Conservation (phyloP, 1,140 invertebrate genomes). For the Drosophila tropicalis region DNA sequence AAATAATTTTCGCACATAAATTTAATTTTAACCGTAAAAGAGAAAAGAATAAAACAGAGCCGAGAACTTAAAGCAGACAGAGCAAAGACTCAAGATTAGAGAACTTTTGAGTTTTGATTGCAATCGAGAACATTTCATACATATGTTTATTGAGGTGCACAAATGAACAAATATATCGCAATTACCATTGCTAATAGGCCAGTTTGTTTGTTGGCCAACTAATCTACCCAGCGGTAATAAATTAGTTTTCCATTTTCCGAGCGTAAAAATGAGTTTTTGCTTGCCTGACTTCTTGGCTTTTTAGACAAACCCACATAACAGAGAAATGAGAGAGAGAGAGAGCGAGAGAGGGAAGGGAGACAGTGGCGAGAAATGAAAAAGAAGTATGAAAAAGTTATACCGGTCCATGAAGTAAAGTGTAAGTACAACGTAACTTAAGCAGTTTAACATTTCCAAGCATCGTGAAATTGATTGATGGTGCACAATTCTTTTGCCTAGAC, state of each 20-base stretch:
- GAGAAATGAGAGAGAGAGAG: constrained; percentile 26
- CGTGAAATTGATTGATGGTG: constrained; percentile 79
- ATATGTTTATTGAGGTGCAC: too few species aligned
- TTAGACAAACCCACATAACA: constrained; percentile 45
- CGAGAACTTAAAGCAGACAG: background rate
- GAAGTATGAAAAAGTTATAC: constrained; percentile 38
- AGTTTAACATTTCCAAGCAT: constrained; percentile 80
- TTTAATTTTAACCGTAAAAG: background rate
- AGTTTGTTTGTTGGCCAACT: background rate
- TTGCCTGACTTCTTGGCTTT: constrained; percentile 61
- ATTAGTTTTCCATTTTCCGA: constrained; percentile 30
- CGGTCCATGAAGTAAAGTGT: constrained; percentile 72
- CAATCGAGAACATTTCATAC: too few species aligned
- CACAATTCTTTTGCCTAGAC: constrained; percentile 43
- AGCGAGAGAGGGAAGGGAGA: background rate
- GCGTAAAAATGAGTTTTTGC: constrained; percentile 64
- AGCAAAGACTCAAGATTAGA: background rate
- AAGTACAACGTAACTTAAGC: constrained; percentile 79
- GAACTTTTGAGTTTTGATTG: background rate
- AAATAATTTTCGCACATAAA: background rate
- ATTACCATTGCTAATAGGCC: background rate
- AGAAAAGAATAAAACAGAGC: background rate
- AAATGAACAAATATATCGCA: background rate
- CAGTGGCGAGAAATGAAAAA: background rate
- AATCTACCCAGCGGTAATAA: constrained; percentile 16